Percentiles rank a stretch among this genome's conserved stretches.
Evolutionary conservation across 2,113 vertebrate genomes (phyloP).

Genomic region (Tringa solitaria): DNA sequence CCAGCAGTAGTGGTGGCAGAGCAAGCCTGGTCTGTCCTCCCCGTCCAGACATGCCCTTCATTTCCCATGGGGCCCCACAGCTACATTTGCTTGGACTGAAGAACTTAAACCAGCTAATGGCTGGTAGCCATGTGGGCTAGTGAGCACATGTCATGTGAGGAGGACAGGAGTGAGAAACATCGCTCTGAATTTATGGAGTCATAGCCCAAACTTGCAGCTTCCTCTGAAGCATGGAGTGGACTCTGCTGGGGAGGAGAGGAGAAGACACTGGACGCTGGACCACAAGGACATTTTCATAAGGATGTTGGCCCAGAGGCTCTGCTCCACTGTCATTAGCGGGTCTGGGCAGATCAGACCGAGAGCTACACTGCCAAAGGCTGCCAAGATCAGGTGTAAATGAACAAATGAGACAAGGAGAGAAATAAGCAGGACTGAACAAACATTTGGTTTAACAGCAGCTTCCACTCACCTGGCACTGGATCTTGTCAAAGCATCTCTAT

Average conservation of each 20-base stretch:
- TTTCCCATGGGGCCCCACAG: background rate
- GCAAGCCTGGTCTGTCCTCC: background rate
- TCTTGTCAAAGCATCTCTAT: conserved; percentile 22
- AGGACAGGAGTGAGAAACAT: background rate
- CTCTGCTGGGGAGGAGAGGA: background rate
- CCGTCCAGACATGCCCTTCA: background rate
- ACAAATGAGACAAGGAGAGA: background rate
- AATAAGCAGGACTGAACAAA: background rate
- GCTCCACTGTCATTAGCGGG: background rate
- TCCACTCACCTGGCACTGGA: background rate
- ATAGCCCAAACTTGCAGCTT: background rate
- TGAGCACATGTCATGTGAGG: background rate
- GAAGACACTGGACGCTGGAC: background rate
- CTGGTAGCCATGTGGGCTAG: background rate
- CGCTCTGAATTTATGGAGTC: background rate
- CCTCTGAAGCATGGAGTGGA: background rate
- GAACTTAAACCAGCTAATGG: background rate
- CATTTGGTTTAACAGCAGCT: background rate
- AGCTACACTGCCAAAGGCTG: background rate
- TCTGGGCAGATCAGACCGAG: accelerated
- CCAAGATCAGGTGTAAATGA: background rate
- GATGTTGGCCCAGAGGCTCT: background rate
- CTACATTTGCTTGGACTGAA: background rate
- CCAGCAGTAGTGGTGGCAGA: background rate
- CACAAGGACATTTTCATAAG: background rate